A percentile compares a stretch with the other conserved stretches of the same genome.
phyloP scores from a whole-genome alignment of 2,888 invertebrate genomes.

The Dolichomitus sp. region DNA sequence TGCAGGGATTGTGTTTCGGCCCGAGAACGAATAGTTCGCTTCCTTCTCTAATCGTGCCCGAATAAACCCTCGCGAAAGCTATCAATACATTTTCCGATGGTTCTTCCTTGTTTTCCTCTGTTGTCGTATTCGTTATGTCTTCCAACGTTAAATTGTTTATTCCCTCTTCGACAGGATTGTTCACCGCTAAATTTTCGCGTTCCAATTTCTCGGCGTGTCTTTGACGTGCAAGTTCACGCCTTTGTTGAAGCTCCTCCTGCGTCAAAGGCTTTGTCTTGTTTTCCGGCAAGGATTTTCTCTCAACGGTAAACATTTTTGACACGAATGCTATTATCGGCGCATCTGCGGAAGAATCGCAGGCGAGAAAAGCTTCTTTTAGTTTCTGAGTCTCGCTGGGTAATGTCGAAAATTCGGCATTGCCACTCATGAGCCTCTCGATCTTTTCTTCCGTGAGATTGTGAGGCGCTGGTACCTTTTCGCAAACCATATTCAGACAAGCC shows the following conservation, averaged over 20 bases:
- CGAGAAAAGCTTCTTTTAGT: conserved; percentile 90
- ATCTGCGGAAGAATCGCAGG: conserved; percentile 89
- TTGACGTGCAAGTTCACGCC: conserved; percentile 90
- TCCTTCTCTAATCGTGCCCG: conserved; percentile 93
- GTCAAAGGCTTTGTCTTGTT: conserved; percentile 93
- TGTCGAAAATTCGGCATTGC: conserved; percentile 90
- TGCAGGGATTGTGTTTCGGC: conserved; percentile 95
- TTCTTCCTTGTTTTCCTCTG: conserved; percentile 74
- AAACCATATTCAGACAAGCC: conserved; percentile 94
- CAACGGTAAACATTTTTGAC: conserved; percentile 97
- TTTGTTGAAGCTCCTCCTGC: conserved; percentile 90
- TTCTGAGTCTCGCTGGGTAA: conserved; percentile 90
- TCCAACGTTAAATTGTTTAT: neutral
- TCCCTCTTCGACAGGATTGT: neutral
- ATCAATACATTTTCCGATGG: conserved; percentile 90
- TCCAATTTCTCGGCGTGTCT: conserved; percentile 88
- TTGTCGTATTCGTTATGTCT: conserved; percentile 28
- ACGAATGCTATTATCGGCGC: conserved; percentile 91
- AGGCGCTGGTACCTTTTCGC: conserved; percentile 94
- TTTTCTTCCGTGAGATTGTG: conserved; percentile 91
- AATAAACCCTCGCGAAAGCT: conserved; percentile 97
- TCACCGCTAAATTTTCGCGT: conserved; percentile 78
- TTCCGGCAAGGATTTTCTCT: conserved; percentile 92
- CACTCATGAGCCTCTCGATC: conserved; percentile 93
- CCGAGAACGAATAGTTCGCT: conserved; percentile 94